Evolutionary conservation across 1,140 invertebrate species (phyloP), one percentile per base, ranked within the genome.

Genomic region (Brachionus rubens): DNA sequence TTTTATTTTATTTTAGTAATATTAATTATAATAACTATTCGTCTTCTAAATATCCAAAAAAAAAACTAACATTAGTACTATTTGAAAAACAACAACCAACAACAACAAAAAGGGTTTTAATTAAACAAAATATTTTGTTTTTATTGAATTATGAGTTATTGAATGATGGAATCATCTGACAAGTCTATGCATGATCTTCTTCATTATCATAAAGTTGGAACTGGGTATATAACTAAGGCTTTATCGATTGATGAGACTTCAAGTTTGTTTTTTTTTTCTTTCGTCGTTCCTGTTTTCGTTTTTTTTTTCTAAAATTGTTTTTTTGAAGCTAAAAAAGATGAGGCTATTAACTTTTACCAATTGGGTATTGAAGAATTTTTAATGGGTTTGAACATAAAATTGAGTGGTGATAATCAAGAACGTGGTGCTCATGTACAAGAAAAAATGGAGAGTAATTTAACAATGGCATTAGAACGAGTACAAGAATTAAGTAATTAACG

Each of bases 361-460:
- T 21, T 48, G 2, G 68, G 68, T 21, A 72, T 72, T 26, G 68
- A 72, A 24, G 46, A 72, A 40, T 72, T 72, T 7, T 14, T 72
- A 40, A 33, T 72, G 30, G 68, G 68, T 19, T 36, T 72, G 2
- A 24, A 30, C 10, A 50, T 72, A n/a, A 72, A 72, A 30, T 24
- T 50, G 12, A 19, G 33, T 40, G 68, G 68, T 21, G 68, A 72
- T 21, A 33, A 24, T 6, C 48, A 75, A 16, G 9, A 75, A 2
- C 72, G 72, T n/a, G 50, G 36, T 26, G 30, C 28, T 14, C 14
- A 59, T 14, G 40, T 75, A 40, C 72, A 75, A 40, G 48, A 54
- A 30, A 75, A 75, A 75, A 75, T 75, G 72, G 40, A 43, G 21
- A 56, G n/a, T 19, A 75, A 75, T 33, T 41, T 75, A 28, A 36